Conservation (phyloP, 2,113 vertebrate genomes). For the Hoplias malabaricus region DNA sequence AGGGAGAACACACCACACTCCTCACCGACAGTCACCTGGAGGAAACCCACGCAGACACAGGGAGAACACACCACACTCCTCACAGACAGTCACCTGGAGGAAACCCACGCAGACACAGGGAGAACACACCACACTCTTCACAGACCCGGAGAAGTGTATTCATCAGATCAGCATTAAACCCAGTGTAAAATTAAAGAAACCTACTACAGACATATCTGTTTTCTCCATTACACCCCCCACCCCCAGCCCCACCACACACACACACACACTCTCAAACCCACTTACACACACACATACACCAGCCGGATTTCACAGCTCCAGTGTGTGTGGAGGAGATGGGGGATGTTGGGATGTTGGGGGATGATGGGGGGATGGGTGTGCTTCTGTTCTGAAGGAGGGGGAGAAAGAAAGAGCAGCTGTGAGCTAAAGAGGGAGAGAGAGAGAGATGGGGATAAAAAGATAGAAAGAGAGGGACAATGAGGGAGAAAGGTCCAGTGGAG, state of each 20-base stretch:
- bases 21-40: too few species aligned
- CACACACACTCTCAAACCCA: not conserved
- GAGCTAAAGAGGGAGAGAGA: not conserved
- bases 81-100: too few species aligned
- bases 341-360: too few species aligned
- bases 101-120: too few species aligned
- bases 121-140: too few species aligned
- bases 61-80: too few species aligned
- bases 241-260: not conserved
- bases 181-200: not conserved
- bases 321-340: too few species aligned
- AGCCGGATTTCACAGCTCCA: conserved; percentile 63
- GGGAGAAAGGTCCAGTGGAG: not conserved
- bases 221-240: not conserved
- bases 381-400: conserved; percentile 57
- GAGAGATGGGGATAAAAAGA: conserved; percentile 11
- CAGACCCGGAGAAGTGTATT: too few species aligned
- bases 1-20: too few species aligned
- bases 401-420: not conserved
- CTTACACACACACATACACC: conserved; percentile 42
- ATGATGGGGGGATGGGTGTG: conserved; percentile 57
- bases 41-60: too few species aligned
- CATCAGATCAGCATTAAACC: not conserved
- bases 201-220: not conserved
- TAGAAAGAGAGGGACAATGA: too few species aligned